phyloP scores from a whole-genome alignment of 2,113 vertebrate species.

The Cryptomyrus ogoouensis region DNA sequence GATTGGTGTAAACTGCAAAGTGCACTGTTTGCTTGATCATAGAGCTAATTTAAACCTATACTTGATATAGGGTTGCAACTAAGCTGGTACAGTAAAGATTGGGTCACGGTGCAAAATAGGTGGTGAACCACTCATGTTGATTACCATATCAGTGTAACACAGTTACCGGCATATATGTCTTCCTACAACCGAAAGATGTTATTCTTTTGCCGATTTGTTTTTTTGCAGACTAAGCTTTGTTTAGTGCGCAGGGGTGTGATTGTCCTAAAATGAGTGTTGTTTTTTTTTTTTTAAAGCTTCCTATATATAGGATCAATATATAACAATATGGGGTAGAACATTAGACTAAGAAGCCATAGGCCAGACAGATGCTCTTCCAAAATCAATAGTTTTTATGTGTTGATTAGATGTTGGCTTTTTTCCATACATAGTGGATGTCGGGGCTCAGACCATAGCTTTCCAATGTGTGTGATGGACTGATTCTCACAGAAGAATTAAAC shows the following conservation, averaged over 20 bases:
- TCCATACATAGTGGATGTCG: background rate
- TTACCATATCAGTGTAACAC: background rate
- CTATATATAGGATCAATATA: background rate
- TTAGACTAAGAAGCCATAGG: background rate
- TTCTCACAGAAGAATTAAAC: background rate
- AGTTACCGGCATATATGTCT: background rate
- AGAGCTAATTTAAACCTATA: no score
- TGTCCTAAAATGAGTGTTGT: background rate
- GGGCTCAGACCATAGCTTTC: background rate
- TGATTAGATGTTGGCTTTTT: background rate
- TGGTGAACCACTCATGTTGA: no score
- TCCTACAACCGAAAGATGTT: background rate
- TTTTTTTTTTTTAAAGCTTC: background rate
- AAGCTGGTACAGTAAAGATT: no score
- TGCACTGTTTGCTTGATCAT: no score
- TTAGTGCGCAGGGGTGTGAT: background rate
- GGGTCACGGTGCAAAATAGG: no score
- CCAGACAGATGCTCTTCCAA: background rate
- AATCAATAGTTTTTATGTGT: constrained; percentile 1
- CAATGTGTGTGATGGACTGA: background rate
- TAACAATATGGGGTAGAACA: background rate
- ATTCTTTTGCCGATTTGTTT: background rate
- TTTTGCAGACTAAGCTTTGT: background rate
- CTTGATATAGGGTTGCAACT: no score
- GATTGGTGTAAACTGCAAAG: no score